Conservation (phyloP, 2,888 invertebrate genomes). For the Lochmaea capreae region DNA sequence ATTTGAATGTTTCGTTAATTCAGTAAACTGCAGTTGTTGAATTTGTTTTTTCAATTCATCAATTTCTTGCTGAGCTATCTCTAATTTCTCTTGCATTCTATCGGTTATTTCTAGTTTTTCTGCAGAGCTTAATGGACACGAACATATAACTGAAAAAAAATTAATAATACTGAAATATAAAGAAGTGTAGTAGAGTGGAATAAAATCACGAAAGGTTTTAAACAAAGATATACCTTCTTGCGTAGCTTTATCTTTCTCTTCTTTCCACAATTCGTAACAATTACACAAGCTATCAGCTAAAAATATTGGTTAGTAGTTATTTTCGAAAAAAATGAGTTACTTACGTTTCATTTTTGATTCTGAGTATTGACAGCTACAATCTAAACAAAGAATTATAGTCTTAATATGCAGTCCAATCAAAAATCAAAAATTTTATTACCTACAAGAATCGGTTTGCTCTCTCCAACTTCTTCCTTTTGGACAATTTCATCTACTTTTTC, state of each 20-base stretch:
- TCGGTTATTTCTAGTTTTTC: constrained; percentile 35
- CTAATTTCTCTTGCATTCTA: constrained; percentile 45
- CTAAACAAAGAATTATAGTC: neutral
- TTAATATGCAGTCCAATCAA: neutral
- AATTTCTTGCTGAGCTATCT: constrained; percentile 45
- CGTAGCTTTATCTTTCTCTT: neutral
- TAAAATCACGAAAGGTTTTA: too few relatives aligned
- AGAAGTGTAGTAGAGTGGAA: too few relatives aligned
- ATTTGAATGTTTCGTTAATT: constrained; percentile 43
- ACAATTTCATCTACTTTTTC: too few relatives aligned
- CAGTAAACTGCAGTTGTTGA: constrained; percentile 42
- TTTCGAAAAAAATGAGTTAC: neutral
- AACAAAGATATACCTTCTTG: neutral
- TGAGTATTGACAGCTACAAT: neutral
- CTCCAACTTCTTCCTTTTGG: neutral
- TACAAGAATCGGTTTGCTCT: neutral
- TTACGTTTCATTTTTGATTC: neutral
- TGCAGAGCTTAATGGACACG: constrained; percentile 40
- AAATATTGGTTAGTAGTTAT: neutral
- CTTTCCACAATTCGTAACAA: neutral
- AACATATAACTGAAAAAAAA: constrained; percentile 17
- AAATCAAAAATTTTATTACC: neutral
- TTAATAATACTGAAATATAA: too few relatives aligned
- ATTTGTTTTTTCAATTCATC: constrained; percentile 43
- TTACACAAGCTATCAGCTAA: neutral